phyloP scores from a whole-genome alignment of 30 jellyfish, hydroid and myxozoan species.

The Aurelia aurita complex sp. Pacific region DNA sequence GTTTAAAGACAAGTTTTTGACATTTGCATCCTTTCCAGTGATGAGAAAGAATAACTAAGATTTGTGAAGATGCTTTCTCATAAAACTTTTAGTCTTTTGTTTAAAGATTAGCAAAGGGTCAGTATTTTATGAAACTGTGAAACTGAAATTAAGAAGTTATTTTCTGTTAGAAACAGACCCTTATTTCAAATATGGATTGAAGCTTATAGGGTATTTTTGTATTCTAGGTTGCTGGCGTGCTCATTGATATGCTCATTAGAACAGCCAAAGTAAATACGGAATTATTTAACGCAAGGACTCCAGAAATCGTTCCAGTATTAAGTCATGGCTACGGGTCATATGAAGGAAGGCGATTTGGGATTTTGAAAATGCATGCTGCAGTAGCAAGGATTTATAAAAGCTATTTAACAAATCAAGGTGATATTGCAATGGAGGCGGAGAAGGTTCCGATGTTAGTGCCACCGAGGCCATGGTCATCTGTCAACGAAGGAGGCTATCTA shows the following conservation, averaged over 20 bases:
- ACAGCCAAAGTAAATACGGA: conserved; percentile 72
- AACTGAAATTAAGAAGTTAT: too few species aligned
- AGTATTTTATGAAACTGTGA: too few species aligned
- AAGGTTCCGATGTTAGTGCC: conserved; percentile 93
- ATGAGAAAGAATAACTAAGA: too few species aligned
- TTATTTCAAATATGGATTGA: too few species aligned
- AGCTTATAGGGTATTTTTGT: neutral
- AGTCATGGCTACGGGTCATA: conserved; percentile 67
- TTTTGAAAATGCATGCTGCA: conserved; percentile 83
- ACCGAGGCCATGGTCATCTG: conserved; percentile 95
- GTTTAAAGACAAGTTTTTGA: too few species aligned
- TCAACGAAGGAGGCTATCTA: conserved; percentile 84
- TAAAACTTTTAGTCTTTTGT: too few species aligned
- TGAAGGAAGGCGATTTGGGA: conserved; percentile 81
- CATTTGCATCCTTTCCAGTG: too few species aligned
- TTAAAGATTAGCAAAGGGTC: too few species aligned
- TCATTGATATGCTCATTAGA: conserved; percentile 74
- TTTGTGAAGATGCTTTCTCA: too few species aligned
- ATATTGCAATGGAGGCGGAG: conserved; percentile 78
- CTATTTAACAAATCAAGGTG: conserved; percentile 77
- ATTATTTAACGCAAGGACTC: conserved; percentile 23
- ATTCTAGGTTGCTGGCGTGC: conserved; percentile 82
- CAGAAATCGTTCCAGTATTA: conserved; percentile 60
- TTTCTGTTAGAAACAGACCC: too few species aligned
- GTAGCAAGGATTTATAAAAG: conserved; percentile 73